phyloP scores from a whole-genome alignment of 1,140 invertebrate genomes.

The Lepidurus packardi region DNA sequence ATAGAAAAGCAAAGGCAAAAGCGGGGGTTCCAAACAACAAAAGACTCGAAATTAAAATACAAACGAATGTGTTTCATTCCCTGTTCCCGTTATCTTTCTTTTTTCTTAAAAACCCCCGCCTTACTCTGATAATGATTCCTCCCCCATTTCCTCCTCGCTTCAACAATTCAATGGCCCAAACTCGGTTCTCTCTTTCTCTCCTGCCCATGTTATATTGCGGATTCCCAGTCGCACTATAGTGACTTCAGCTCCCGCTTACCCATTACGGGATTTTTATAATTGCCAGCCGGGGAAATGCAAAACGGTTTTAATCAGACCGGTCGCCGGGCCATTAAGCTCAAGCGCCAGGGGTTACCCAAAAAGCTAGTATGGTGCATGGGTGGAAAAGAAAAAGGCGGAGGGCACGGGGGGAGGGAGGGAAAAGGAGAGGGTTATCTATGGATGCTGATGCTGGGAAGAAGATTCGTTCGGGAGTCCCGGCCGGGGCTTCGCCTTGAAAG shows the following conservation, averaged over 20 bases:
- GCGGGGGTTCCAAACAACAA: neutral
- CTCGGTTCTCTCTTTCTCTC: neutral
- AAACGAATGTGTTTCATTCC: neutral
- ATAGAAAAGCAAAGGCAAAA: neutral
- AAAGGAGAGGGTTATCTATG: constrained; percentile 6
- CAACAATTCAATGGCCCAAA: constrained; percentile 9
- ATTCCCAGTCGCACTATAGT: constrained; percentile 21
- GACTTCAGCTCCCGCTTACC: constrained; percentile 20
- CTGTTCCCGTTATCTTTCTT: neutral
- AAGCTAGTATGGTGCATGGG: neutral
- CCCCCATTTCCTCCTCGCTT: constrained; percentile 17
- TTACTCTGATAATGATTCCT: neutral
- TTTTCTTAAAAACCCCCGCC: neutral
- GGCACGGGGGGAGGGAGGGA: neutral
- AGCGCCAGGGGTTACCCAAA: neutral
- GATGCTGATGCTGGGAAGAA: constrained; percentile 18
- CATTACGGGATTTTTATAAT: constrained; percentile 22
- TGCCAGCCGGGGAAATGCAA: constrained; percentile 20
- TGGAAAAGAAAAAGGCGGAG: neutral
- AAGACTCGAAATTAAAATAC: constrained; percentile 13
- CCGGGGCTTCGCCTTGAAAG: constrained; percentile 17
- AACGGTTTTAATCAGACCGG: constrained; percentile 21
- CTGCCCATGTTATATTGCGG: constrained; percentile 5
- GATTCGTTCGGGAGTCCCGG: constrained; percentile 20
- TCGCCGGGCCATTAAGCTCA: constrained; percentile 20